Percentiles rank a stretch among this genome's conserved stretches.
Evolutionary conservation across 2,113 vertebrate species (phyloP).

Genomic region (Ivindomyrus marchei): DNA sequence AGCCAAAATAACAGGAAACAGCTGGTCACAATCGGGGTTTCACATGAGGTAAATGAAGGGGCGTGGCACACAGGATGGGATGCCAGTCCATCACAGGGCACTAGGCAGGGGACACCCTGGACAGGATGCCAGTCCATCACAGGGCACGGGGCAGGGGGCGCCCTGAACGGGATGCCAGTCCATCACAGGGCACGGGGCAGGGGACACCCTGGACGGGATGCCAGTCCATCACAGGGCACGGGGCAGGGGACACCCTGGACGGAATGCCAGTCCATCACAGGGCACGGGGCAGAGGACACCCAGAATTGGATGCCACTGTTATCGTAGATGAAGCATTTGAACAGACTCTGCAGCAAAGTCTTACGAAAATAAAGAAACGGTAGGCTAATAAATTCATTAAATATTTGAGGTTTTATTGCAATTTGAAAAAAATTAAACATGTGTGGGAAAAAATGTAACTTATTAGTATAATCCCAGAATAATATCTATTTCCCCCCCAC

Average conservation of each 20-base stretch:
- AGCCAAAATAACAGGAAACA: too few relatives aligned
- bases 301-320: not conserved
- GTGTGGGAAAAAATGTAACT: not conserved
- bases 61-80: too few relatives aligned
- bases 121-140: not conserved
- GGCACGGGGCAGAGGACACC: not conserved
- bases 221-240: not conserved
- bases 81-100: not conserved
- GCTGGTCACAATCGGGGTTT: too few relatives aligned
- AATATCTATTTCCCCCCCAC: not conserved
- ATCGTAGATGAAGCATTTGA: not conserved
- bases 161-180: too few relatives aligned
- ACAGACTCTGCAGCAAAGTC: not conserved
- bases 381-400: not conserved
- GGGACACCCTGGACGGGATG: too few relatives aligned
- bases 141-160: too few relatives aligned
- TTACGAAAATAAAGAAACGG: not conserved
- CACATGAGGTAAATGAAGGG: too few relatives aligned
- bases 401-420: not conserved
- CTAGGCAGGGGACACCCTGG: not conserved
- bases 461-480: not conserved
- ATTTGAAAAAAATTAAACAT: too few relatives aligned
- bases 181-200: too few relatives aligned
- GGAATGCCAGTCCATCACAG: not conserved
- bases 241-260: not conserved